Conservation (phyloP, 2,888 invertebrate species). For the Lasioglossum lativentre region DNA sequence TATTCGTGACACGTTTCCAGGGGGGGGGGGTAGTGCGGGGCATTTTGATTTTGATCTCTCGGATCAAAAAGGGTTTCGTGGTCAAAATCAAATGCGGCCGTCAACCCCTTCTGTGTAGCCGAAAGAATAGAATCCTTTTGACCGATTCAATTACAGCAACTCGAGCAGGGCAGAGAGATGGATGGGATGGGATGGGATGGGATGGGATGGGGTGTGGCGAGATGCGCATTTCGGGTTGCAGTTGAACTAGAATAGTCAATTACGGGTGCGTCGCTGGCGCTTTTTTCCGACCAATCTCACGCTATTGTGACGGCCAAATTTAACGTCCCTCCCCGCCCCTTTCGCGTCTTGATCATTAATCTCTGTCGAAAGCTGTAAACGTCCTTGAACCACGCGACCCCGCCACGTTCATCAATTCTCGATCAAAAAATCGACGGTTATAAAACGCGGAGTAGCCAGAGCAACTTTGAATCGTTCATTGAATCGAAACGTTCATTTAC, state of each 20-base stretch:
- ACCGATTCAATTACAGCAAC: slow-evolving; percentile 74
- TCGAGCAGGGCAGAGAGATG: slow-evolving; percentile 25
- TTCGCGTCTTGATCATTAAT: slow-evolving; percentile 58
- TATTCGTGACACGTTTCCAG: not conserved
- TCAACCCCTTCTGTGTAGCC: slow-evolving; percentile 19
- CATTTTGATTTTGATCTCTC: slow-evolving; percentile 14
- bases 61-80: slow-evolving; percentile 37
- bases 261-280: slow-evolving; percentile 60
- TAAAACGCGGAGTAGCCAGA: not conserved
- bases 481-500: not conserved
- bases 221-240: slow-evolving; percentile 66
- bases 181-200: slow-evolving; percentile 5
- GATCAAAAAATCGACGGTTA: slow-evolving; percentile 29
- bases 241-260: slow-evolving; percentile 76
- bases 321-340: slow-evolving; percentile 52
- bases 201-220: slow-evolving; percentile 21
- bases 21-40: not conserved
- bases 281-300: slow-evolving; percentile 55
- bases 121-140: slow-evolving; percentile 52
- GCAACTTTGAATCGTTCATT: not conserved
- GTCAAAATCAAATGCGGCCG: slow-evolving; percentile 45
- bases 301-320: slow-evolving; percentile 74
- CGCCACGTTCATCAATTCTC: slow-evolving; percentile 53
- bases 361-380: slow-evolving; percentile 52
- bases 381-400: slow-evolving; percentile 44